Evolutionary conservation across 1,140 invertebrate species (phyloP).

Genomic region (Spodoptera frugiperda): DNA sequence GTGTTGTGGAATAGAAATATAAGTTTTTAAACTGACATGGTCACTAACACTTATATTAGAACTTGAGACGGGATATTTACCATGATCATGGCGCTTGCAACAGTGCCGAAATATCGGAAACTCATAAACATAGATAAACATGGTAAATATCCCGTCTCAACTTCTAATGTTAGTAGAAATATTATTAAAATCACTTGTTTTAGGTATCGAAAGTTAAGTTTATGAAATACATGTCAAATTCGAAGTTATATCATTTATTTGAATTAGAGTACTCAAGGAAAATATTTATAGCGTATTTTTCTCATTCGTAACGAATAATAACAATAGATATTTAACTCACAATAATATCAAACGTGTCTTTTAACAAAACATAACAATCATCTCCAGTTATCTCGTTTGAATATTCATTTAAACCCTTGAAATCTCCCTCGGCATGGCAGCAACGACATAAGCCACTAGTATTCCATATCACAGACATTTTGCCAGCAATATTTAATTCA

Average conservation of each 20-base stretch:
- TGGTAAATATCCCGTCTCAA: too few relatives aligned
- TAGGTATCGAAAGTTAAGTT: not conserved
- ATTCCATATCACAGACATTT: constrained; percentile 54
- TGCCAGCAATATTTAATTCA: constrained; percentile 27
- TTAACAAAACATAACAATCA: constrained; percentile 49
- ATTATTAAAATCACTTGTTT: not conserved
- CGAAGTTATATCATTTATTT: too few relatives aligned
- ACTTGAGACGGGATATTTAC: too few relatives aligned
- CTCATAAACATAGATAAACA: too few relatives aligned
- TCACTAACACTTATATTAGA: too few relatives aligned
- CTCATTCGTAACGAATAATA: not conserved
- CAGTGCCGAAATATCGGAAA: too few relatives aligned
- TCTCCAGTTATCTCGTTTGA: constrained; percentile 42
- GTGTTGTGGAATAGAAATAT: constrained; percentile 2
- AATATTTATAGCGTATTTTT: too few relatives aligned
- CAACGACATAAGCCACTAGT: constrained; percentile 53
- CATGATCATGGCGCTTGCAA: too few relatives aligned
- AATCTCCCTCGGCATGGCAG: constrained; percentile 54
- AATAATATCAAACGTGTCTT: constrained; percentile 57
- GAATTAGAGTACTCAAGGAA: too few relatives aligned
- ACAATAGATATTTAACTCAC: constrained; percentile 46
- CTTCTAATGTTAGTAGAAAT: too few relatives aligned
- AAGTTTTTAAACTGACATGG: too few relatives aligned
- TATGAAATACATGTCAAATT: too few relatives aligned
- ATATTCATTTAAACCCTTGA: constrained; percentile 47